phyloP scores from a whole-genome alignment of 2,797 vertebrate species.

The Avahi laniger region DNA sequence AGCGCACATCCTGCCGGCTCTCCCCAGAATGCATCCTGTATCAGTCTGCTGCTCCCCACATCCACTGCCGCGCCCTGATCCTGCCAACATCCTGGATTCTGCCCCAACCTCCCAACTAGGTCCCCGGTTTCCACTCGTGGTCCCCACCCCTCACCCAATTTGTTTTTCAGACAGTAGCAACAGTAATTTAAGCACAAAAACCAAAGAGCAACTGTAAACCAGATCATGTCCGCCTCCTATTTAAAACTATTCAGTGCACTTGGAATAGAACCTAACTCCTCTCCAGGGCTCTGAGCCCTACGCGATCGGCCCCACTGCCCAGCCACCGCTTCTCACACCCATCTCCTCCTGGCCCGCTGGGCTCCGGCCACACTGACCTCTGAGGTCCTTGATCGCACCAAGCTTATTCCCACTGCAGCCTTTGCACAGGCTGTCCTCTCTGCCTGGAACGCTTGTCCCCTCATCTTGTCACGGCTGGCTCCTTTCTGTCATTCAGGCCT shows the following conservation, averaged over 20 bases:
- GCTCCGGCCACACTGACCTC: neutral
- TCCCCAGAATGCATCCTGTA: neutral
- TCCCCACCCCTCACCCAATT: neutral
- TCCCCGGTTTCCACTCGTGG: neutral
- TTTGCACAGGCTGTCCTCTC: neutral
- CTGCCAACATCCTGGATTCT: neutral
- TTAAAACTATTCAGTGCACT: neutral
- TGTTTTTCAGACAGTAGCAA: neutral
- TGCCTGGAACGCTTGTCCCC: neutral
- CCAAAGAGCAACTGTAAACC: neutral
- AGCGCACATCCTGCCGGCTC: neutral
- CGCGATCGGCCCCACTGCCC: rapidly evolving
- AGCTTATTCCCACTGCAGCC: neutral
- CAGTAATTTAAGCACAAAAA: neutral
- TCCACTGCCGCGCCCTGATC: neutral
- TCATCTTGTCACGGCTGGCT: neutral
- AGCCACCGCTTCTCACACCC: neutral
- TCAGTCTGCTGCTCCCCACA: too few species aligned
- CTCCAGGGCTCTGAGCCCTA: neutral
- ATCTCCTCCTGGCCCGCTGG: neutral
- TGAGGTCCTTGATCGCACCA: neutral
- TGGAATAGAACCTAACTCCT: neutral
- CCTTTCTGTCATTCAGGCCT: neutral
- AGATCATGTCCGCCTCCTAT: neutral
- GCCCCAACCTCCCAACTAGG: neutral